These are phyloP conservation scores for Aphelocoma californica DNA, from an alignment of 2,797 vertebrate species.

Conservation along the genomic window DNA sequence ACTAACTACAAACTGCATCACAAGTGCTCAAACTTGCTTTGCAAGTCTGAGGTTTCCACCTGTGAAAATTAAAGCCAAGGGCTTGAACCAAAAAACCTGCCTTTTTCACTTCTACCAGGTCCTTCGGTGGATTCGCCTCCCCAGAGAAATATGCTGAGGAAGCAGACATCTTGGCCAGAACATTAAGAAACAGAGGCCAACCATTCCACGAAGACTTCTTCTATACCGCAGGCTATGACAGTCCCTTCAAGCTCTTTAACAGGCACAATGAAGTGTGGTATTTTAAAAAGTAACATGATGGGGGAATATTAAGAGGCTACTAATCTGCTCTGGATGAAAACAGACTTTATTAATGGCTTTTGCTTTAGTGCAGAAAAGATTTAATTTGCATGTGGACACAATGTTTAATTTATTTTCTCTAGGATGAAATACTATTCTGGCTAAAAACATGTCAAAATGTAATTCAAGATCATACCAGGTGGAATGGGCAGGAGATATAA, in stretches of 20 bases:
- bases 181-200: constrained; percentile 26
- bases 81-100: neutral
- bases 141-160: constrained; percentile 40
- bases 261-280: constrained; percentile 72
- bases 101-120: neutral
- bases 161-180: constrained; percentile 41
- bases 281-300: constrained; percentile 16
- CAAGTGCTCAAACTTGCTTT: neutral
- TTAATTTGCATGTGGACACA: neutral
- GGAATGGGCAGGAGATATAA: rapidly evolving
- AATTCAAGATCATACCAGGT: neutral
- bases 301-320: neutral
- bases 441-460: neutral
- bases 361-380: neutral
- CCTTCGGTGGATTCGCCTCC: constrained; percentile 64
- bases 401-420: neutral
- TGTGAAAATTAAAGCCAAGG: neutral
- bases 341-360: neutral
- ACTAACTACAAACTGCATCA: neutral
- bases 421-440: neutral
- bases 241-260: constrained; percentile 65
- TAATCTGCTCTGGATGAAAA: neutral
- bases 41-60: neutral
- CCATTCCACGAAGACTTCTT: constrained; percentile 57
- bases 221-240: constrained; percentile 62